Evolutionary conservation across 2,797 vertebrate species (phyloP).

Genomic region (Echeneis naucrates): DNA sequence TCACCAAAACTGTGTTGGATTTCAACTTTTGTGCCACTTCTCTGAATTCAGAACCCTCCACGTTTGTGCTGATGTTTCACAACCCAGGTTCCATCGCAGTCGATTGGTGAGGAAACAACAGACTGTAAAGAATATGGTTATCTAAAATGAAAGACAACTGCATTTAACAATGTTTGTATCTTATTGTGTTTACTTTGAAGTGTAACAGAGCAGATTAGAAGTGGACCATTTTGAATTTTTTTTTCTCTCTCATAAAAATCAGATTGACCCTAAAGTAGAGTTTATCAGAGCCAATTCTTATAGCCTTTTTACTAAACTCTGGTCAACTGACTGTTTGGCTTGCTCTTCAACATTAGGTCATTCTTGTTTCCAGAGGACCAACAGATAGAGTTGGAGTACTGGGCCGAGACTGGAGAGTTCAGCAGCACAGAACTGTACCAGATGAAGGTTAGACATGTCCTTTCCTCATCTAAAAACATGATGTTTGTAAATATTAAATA

Average conservation of each 20-base stretch:
- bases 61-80: conserved; percentile 86
- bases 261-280: neutral
- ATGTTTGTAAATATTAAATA: neutral
- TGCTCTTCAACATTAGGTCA: conserved; percentile 80
- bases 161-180: neutral
- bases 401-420: conserved; percentile 88
- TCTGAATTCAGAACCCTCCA: conserved; percentile 82
- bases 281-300: neutral
- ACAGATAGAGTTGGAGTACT: conserved; percentile 88
- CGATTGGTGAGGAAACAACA: conserved; percentile 86
- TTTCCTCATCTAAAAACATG: neutral
- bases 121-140: neutral
- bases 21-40: conserved; percentile 92
- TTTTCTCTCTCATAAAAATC: neutral
- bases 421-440: conserved; percentile 85
- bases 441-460: conserved; percentile 82
- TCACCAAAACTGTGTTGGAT: conserved; percentile 86
- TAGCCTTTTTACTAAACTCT: neutral
- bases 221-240: neutral
- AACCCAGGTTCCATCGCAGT: conserved; percentile 88
- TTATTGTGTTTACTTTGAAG: neutral
- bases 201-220: neutral
- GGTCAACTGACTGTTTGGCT: neutral
- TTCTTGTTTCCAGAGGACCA: conserved; percentile 94
- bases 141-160: neutral